Percentiles rank a stretch among this genome's conserved stretches.
phyloP scores from a whole-genome alignment of 2,113 vertebrate genomes.

The Cololabis saira region DNA sequence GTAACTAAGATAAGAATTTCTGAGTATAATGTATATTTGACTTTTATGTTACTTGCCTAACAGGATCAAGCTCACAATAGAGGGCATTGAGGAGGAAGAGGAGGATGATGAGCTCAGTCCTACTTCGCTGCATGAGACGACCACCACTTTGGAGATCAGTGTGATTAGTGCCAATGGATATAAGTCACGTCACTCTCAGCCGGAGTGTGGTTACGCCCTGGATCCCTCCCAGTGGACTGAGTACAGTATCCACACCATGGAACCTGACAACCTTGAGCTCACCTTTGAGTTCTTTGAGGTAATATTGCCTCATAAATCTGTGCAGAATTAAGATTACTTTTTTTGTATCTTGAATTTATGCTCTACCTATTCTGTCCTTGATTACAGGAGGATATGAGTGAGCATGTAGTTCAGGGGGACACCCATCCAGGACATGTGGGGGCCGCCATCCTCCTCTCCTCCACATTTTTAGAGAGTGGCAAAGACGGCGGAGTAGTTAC shows the following conservation, averaged over 20 bases:
- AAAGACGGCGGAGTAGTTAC: constrained; percentile 89
- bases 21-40: no score
- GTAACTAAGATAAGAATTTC: no score
- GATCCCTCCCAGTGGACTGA: constrained; percentile 91
- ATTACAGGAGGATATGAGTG: constrained; percentile 91
- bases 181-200: constrained; percentile 92
- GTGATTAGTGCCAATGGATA: constrained; percentile 88
- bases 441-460: constrained; percentile 93
- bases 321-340: not conserved
- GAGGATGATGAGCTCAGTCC: constrained; percentile 82
- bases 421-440: constrained; percentile 89
- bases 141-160: constrained; percentile 89
- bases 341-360: no score
- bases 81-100: constrained; percentile 88
- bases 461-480: constrained; percentile 87
- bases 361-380: not conserved
- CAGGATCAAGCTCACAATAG: constrained; percentile 89
- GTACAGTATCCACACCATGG: constrained; percentile 96
- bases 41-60: not conserved
- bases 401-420: constrained; percentile 89
- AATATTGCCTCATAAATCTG: constrained; percentile 9
- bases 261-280: constrained; percentile 95
- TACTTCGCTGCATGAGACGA: constrained; percentile 85
- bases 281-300: constrained; percentile 99
- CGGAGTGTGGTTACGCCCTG: constrained; percentile 92